Base-by-base conservation (phyloP, 2,113 vertebrate genomes). In the Nothobranchius kuhntae region DNA sequence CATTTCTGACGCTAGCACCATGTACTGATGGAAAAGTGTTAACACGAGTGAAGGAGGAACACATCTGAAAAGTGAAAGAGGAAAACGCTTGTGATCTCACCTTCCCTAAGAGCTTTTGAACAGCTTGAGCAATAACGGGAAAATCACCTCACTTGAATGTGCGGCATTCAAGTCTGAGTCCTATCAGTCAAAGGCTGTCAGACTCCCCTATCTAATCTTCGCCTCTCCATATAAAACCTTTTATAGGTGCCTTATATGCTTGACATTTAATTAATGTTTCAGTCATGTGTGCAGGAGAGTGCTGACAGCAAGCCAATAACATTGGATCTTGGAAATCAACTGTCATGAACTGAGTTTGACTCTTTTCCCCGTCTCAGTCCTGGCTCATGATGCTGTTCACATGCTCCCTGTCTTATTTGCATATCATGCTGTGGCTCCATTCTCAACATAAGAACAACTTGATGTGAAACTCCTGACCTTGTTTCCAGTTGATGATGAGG, bases 191-290 rank as follows among this genome's bases (percentile, higher is more conserved):
- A 53, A 67, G 56, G 38, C 35, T 73, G 71, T 72, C 69, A 78
- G 48, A 65, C 48, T 12, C 60, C 62, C 7, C 61, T 72, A 71
- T 80, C 61, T 76, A 77, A 78, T 81, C 72, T 73, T 14, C 53
- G 12, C 21, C 46, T 56, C 47, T 60, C 72, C 63, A 72, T 65
- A 75, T 82, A 78, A 82, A 69, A 7, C 17, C 45, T 47, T 78
- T 77, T 76, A 59, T 73, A 59, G 52, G 48, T 55, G 73, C 53
- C 53, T 73, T 80, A 68, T 70, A 74, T 63, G 65, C 63, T 73
- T 85, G 83, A 71, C 82, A 83, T 81, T 81, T 76, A 89, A 87
- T 89, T 83, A 81, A 74, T 69, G 78, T 79, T 82, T 80, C 71
- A 85, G 67, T 70, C 61, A 63, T 71, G 67, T 73, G 54, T 78